Conservation (phyloP, 2,888 invertebrate genomes). For the Balanococcus diminutus region DNA sequence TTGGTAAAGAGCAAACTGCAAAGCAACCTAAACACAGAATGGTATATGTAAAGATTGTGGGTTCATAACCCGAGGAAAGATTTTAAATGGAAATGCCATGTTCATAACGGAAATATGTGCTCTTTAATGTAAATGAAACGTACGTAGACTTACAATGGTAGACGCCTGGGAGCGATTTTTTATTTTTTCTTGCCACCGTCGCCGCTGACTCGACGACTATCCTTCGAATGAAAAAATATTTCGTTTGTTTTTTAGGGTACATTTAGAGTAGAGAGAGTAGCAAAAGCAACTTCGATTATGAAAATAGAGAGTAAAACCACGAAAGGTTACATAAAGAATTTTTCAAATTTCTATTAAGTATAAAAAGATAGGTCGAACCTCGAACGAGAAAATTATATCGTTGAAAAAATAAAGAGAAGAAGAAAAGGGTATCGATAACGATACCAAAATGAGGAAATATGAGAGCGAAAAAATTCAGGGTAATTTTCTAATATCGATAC, state of each 20-base stretch:
- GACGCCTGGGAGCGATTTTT: slow-evolving; percentile 24
- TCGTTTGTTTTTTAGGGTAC: neutral
- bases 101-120: slow-evolving; percentile 39
- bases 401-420: neutral
- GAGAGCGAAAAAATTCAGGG: too few species aligned
- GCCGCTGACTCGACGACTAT: neutral
- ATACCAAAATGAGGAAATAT: neutral
- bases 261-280: neutral
- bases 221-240: slow-evolving; percentile 11
- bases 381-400: neutral
- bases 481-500: neutral
- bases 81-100: slow-evolving; percentile 51
- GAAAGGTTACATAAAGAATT: too few species aligned
- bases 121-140: slow-evolving; percentile 38
- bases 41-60: slow-evolving; percentile 16
- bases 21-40: neutral
- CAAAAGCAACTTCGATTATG: neutral
- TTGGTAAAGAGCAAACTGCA: neutral
- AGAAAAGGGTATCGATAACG: neutral
- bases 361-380: too few species aligned
- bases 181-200: neutral
- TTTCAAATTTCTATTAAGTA: too few species aligned
- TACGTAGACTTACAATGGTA: slow-evolving; percentile 33
- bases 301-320: neutral
- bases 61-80: slow-evolving; percentile 32